Conservation (phyloP, 2,888 invertebrate species). For the Lochmaea crataegi region DNA sequence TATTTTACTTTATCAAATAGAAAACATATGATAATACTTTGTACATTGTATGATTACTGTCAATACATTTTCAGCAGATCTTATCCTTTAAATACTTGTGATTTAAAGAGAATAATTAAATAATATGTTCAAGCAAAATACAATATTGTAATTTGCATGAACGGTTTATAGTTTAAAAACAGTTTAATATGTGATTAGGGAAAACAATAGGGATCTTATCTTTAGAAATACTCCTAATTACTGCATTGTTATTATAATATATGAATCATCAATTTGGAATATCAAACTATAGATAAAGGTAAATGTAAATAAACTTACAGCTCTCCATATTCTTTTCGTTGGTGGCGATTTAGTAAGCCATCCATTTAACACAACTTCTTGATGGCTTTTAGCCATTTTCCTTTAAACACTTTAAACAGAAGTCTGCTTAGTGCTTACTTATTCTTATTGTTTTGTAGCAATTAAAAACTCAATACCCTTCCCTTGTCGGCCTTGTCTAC, state of each 20-base stretch:
- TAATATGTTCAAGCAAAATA: slow-evolving; percentile 35
- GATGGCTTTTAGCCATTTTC: slow-evolving; percentile 66
- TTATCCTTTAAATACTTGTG: neutral
- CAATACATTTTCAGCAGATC: neutral
- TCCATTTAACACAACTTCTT: slow-evolving; percentile 87
- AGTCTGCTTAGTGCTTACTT: slow-evolving; percentile 17
- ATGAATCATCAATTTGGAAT: slow-evolving; percentile 53
- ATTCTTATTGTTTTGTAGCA: slow-evolving; percentile 25
- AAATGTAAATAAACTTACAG: slow-evolving; percentile 75
- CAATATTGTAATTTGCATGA: neutral
- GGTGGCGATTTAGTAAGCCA: slow-evolving; percentile 98
- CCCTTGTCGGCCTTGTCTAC: neutral
- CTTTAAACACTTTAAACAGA: slow-evolving; percentile 11
- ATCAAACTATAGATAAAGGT: slow-evolving; percentile 36
- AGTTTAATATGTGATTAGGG: neutral
- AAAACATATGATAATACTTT: neutral
- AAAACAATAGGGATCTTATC: neutral
- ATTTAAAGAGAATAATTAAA: too few relatives aligned
- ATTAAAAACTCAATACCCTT: slow-evolving; percentile 7
- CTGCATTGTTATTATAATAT: slow-evolving; percentile 27
- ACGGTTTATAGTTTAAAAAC: neutral
- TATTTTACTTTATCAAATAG: too few relatives aligned
- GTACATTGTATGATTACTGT: neutral
- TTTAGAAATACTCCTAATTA: neutral
- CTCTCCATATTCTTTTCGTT: slow-evolving; percentile 90